Base-by-base conservation (phyloP, 2,113 vertebrate genomes). In the Ailurus styani region DNA sequence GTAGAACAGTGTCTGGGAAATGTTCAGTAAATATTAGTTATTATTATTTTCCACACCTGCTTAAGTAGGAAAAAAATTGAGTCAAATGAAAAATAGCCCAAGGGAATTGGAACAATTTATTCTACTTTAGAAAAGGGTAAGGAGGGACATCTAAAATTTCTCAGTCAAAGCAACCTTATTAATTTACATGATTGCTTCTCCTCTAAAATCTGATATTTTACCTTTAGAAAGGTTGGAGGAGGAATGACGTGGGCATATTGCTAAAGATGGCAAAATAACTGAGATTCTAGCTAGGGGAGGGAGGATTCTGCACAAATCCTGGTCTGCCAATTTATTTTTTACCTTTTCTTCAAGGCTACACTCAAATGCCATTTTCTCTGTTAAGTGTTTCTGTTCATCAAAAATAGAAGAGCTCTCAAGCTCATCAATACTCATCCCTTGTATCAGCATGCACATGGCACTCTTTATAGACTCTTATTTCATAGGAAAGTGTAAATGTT, bases 251-350 rank as follows among this genome's bases (percentile, higher is more conserved):
- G 10, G 42, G 1, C 18, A 79, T 57, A 40, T 12, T 93, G 47
- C 42, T 97, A 82, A 95, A 70, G 27, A 68, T 29, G 50, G 25
- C 90, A 86, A 97, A 93, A 75, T 70, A 87, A 37, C 40, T 93
- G 29, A 90, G 42, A 81, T 70, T 91, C 52, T 90, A 72, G 72
- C 9, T 84, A 52, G 4, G 45, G 13, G 12, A 68, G 0, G 11
- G 31, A 93, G 17, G 45, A 89, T 62, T 95, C n/a, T 84, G 13
- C 9, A 27, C 10, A 42, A 70, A 87, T 75, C 9, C 40, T n/a
- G 0, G 15, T 42, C 90, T 83, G 57, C 29, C 15, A 37, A 21
- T 73, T 94, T 15, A 79, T 52, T 62, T 88, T 60, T 77, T 95
- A 73, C n/a, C 34, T 64, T 87, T 72, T 52, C 37, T 96, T 85